Evolutionary conservation across 1,140 invertebrate species (phyloP).

Genomic region (Magallana angulata): DNA sequence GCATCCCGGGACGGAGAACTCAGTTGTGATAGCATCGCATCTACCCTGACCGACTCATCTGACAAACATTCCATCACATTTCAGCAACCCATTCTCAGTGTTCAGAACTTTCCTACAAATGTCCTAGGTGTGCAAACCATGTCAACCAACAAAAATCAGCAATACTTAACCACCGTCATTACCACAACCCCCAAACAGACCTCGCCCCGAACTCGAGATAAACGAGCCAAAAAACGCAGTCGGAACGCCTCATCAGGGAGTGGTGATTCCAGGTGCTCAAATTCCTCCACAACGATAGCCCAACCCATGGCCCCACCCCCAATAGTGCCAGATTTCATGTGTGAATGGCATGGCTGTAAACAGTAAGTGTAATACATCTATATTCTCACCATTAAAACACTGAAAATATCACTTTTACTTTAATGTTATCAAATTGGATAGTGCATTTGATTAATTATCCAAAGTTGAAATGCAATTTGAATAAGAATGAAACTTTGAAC

Average conservation of each 20-base stretch:
- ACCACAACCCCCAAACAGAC: conserved; percentile 37
- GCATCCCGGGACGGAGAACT: conserved; percentile 68
- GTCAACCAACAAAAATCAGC: conserved; percentile 24
- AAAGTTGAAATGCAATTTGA: too few relatives aligned
- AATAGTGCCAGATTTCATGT: conserved; percentile 70
- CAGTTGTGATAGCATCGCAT: conserved; percentile 73
- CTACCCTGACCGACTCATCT: conserved; percentile 64
- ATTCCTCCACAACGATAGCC: conserved; percentile 54
- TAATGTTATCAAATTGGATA: too few relatives aligned
- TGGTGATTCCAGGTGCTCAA: conserved; percentile 60
- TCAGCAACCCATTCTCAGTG: conserved; percentile 55
- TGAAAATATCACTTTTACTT: too few relatives aligned
- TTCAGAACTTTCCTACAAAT: conserved; percentile 35
- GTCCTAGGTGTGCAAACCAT: conserved; percentile 39
- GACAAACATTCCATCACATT: conserved; percentile 69
- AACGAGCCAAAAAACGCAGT: conserved; percentile 66
- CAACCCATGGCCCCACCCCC: conserved; percentile 42
- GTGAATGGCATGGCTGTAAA: conserved; percentile 78
- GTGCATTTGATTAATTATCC: too few relatives aligned
- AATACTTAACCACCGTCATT: conserved; percentile 43
- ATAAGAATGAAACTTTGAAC: neutral
- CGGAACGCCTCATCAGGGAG: conserved; percentile 63
- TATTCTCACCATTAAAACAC: too few relatives aligned
- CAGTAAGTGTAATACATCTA: conserved; percentile 65
- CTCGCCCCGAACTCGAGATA: conserved; percentile 49